Conservation (phyloP, 2,113 vertebrate genomes). For the Dolichotis patagonum region DNA sequence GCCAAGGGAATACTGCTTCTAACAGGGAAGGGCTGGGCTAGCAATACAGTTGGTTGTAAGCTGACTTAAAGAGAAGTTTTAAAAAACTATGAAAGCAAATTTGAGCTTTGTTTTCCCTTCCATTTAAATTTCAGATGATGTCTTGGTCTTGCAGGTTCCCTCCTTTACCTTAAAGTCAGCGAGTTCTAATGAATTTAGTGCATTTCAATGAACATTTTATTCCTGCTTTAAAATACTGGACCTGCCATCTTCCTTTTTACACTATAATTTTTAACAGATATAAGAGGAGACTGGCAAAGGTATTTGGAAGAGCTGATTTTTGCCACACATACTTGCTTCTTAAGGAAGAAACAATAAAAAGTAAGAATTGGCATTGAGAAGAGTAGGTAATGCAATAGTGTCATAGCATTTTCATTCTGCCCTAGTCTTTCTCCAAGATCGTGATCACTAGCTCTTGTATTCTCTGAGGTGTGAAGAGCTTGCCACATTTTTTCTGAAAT, state of each 20-base stretch:
- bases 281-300: background rate
- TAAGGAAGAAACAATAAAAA: background rate
- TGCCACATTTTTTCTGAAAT: background rate
- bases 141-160: background rate
- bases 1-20: background rate
- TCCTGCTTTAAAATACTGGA: conserved; percentile 39
- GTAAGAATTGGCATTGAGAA: background rate
- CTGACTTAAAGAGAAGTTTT: background rate
- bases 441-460: background rate
- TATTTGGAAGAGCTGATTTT: conserved; percentile 4
- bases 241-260: background rate
- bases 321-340: background rate
- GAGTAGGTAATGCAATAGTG: background rate
- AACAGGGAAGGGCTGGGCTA: background rate
- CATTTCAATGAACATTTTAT: conserved; percentile 50
- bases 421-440: background rate
- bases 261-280: background rate
- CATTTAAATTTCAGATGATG: background rate
- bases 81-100: background rate
- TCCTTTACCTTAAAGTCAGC: conserved; percentile 21
- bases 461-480: conserved; percentile 3
- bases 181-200: background rate
- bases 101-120: background rate
- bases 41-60: background rate
- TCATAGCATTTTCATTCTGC: background rate